phyloP scores from a whole-genome alignment of 2,797 vertebrate genomes.

The Cyclura pinguis region DNA sequence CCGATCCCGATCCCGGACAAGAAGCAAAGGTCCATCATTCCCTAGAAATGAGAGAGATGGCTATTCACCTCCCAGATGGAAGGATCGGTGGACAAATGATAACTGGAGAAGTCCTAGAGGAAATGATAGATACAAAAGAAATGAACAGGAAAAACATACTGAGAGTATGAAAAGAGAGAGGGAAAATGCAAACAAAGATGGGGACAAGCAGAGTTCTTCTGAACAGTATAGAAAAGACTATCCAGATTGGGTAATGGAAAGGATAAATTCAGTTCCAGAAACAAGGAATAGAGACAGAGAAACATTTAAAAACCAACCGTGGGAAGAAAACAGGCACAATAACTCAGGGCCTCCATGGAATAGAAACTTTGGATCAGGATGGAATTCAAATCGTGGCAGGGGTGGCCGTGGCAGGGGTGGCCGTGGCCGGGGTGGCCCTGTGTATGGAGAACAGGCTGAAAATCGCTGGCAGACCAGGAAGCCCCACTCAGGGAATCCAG shows the following conservation, averaged over 20 bases:
- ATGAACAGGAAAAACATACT: conserved; percentile 80
- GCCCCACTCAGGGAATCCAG: conserved; percentile 90
- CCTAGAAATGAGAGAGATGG: conserved; percentile 81
- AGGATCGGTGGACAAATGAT: conserved; percentile 84
- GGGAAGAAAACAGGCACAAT: conserved; percentile 83
- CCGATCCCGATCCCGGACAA: conserved; percentile 84
- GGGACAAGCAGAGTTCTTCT: conserved; percentile 79
- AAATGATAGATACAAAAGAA: conserved; percentile 83
- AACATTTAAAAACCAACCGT: conserved; percentile 75
- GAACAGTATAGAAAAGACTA: conserved; percentile 86
- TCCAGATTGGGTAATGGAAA: conserved; percentile 93
- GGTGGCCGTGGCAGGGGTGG: conserved; percentile 82
- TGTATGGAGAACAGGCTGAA: conserved; percentile 85
- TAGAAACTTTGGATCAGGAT: conserved; percentile 80
- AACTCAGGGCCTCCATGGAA: conserved; percentile 83
- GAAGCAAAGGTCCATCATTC: conserved; percentile 79
- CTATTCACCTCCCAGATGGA: conserved; percentile 86
- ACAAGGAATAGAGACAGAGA: conserved; percentile 79
- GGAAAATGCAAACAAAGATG: conserved; percentile 77
- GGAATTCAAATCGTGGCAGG: conserved; percentile 83
- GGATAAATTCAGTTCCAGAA: conserved; percentile 82
- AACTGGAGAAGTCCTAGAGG: conserved; percentile 86
- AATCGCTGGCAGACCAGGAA: conserved; percentile 89
- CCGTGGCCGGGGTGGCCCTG: conserved; percentile 80
- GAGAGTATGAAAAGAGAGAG: conserved; percentile 82